Base-by-base conservation (phyloP, 2,797 vertebrate species). In the Tenualosa ilisha region DNA sequence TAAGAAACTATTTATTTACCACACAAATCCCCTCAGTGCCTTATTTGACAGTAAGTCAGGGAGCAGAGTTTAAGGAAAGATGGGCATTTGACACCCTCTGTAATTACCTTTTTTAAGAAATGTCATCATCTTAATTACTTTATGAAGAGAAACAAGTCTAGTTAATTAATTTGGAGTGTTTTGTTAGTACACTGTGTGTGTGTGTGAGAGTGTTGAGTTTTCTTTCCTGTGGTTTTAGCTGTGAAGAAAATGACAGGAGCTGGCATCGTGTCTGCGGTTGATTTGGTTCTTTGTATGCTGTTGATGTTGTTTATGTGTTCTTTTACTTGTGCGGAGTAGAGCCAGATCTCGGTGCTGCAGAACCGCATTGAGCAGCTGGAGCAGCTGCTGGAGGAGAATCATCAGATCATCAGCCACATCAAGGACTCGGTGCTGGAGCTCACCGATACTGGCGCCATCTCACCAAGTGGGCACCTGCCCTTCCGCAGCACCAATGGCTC, bases 351-450 rank as follows among this genome's bases (percentile, higher is more conserved):
- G 0, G 98, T 99, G 90, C 95, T 99, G 79, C 98, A 99, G 95
- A 99, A 97, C 93, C 97, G 98, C 86, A 99, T 99, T 0, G 97
- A 99, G 92, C 98, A 99, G 94, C 94, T 99, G 92, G 98, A 99
- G 85, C 98, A 99, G 95, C 97, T 99, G 81, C 91, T 99, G 92
- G 98, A 99, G 89, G 98, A 99, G 93, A 99, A 99, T 94, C 98
- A 99, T 49, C 98, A 99, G 93, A 99, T 99, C 93, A 99, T 99
- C 94, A 98, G 97, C 93, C 98, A 99, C 95, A 99, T 99, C 95
- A 99, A 99, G 92, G 97, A 99, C 94, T 99, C 98, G 0, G 98
- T 99, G 90, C 96, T 99, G 93, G 98, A 99, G 95, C 96, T 99
- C 92, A 99, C 97, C 0, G 98, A 98, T 91, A 97, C 98, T 0